Evolutionary conservation across 2,888 invertebrate genomes (phyloP).

Genomic region (Dasypogon diadema): DNA sequence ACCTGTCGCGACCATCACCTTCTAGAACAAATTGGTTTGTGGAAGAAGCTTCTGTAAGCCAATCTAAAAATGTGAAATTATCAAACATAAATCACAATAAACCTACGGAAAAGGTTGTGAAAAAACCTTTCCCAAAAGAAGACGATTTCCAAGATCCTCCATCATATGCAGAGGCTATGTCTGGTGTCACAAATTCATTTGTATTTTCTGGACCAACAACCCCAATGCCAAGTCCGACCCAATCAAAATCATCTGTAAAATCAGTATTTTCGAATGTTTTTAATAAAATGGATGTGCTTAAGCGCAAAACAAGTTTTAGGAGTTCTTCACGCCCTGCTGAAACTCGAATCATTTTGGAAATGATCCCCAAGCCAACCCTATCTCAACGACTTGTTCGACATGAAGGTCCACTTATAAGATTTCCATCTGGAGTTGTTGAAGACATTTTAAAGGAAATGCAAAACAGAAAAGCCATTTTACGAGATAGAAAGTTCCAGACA

Average conservation of each 20-base stretch:
- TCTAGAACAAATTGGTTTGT: conserved; percentile 67
- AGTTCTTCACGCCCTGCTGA: conserved; percentile 59
- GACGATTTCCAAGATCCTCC: conserved; percentile 64
- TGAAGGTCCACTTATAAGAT: conserved; percentile 66
- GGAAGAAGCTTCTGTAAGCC: conserved; percentile 12
- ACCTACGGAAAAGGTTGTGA: conserved; percentile 36
- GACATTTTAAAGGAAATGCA: conserved; percentile 82
- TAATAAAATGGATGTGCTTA: conserved; percentile 65
- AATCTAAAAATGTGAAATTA: conserved; percentile 33
- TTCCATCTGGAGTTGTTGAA: conserved; percentile 74
- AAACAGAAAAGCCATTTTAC: conserved; percentile 78
- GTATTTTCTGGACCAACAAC: conserved; percentile 4
- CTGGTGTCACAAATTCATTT: conserved; percentile 46
- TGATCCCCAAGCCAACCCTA: conserved; percentile 66
- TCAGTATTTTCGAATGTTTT: conserved; percentile 65
- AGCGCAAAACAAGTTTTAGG: conserved; percentile 65
- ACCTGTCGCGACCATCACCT: conserved; percentile 60
- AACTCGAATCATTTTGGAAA: conserved; percentile 64
- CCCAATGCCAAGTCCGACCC: conserved; percentile 15
- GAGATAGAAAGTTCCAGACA: conserved; percentile 79
- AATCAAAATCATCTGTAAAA: conserved; percentile 52
- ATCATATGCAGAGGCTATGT: conserved; percentile 66
- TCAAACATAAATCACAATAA: conserved; percentile 54
- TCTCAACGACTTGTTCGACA: conserved; percentile 65
- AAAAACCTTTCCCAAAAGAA: conserved; percentile 60